Base-by-base conservation (phyloP, 2,113 vertebrate species). In the Lamprologus lemairii region DNA sequence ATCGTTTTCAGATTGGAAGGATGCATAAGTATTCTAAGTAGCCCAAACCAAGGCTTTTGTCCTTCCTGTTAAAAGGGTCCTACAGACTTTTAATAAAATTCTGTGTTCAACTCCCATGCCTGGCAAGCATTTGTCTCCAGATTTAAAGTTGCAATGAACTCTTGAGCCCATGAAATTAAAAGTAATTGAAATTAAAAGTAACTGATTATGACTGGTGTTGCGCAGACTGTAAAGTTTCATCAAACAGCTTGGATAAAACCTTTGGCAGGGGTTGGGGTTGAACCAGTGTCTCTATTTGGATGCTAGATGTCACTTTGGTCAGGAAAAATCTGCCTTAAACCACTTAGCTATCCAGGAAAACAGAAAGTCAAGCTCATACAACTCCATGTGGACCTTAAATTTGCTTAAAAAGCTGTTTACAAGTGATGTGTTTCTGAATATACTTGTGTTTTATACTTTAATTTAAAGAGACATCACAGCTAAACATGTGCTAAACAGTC, bases 311-410 rank as follows among this genome's bases (percentile, higher is more conserved):
- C 7, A 9, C 1, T n/a, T 51, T 51, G 49, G 4, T 51, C 7
- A 51, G 49, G 3, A 19, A n/a, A 19, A 5, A 19, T n/a, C n/a
- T 51, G 49, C 3, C 4, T 9, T 5, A 19, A 51, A 9, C 49
- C 4, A 19, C 49, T 51, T 51, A 5, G 7, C 17, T 51, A 19
- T 19, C 8, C 5, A 3, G 49, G 0, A 0, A 19, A 51, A 9
- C 2, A 2, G 1, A 51, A 9, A 1, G 0, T 1, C 4, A 51
- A 9, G 7, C 47, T 51, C 47, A 51, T 19, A 51, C 7, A 51
- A 51, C 7, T 51, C 47, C 47, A 47, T 47, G 7, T 47, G 45
- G 16, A 47, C 45, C 45, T 47, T 47, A 47, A 47, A 19, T 5
- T 51, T 51, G 17, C 17, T 19, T 19, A 51, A 0, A 51, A 51